These are phyloP conservation scores for Caenorhabditis afra DNA, from an alignment of 2,888 invertebrate genomes.

Conservation along the genomic window DNA sequence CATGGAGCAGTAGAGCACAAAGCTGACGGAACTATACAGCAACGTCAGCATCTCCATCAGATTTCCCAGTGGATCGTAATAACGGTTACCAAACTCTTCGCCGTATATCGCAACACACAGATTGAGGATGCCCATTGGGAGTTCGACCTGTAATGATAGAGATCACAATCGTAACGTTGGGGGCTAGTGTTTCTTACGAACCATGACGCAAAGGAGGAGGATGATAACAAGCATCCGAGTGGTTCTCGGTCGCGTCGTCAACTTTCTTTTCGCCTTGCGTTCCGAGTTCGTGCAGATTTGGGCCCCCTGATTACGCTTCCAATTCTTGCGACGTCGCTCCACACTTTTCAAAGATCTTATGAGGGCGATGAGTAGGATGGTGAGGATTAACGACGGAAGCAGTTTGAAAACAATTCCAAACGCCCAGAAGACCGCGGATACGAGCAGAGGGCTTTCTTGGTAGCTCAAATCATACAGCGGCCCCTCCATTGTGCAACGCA, in stretches of 20 bases:
- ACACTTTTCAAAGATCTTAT: constrained; percentile 72
- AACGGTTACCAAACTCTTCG: constrained; percentile 67
- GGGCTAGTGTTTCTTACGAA: constrained; percentile 36
- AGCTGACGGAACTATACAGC: constrained; percentile 74
- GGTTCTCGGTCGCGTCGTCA: constrained; percentile 65
- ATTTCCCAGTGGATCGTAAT: constrained; percentile 74
- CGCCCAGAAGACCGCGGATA: constrained; percentile 72
- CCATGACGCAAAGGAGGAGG: constrained; percentile 69
- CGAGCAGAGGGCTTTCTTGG: constrained; percentile 61
- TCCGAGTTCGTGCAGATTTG: constrained; percentile 62
- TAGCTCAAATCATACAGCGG: constrained; percentile 61
- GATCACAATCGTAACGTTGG: constrained; percentile 21
- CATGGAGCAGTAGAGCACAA: constrained; percentile 75
- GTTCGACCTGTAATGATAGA: constrained; percentile 65
- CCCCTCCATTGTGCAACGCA: constrained; percentile 53
- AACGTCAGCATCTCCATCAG: constrained; percentile 77
- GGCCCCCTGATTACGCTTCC: constrained; percentile 62
- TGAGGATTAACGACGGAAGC: constrained; percentile 69
- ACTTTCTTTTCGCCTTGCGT: constrained; percentile 63
- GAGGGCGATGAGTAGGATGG: constrained; percentile 65
- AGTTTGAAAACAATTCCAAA: constrained; percentile 76
- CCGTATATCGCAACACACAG: constrained; percentile 73
- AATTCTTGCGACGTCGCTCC: constrained; percentile 66
- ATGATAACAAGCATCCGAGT: constrained; percentile 74
- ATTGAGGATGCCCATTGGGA: constrained; percentile 74